Evolutionary conservation across 1,140 invertebrate genomes (phyloP).

Genomic region (Chrysomallon squamiferum): DNA sequence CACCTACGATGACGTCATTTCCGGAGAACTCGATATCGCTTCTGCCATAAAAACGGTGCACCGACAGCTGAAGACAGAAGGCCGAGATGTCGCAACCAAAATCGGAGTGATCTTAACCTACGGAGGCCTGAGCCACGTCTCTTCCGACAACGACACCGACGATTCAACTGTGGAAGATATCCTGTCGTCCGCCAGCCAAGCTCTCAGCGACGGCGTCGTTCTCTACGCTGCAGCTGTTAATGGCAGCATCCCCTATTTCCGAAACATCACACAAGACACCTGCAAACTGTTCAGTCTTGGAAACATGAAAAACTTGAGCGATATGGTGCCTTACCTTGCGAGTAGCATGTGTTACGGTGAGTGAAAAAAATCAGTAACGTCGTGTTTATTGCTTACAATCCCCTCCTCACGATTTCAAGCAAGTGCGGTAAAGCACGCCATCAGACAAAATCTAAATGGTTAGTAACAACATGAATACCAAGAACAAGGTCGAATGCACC

Average conservation of each 20-base stretch:
- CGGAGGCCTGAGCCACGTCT: background rate
- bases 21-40: background rate
- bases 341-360: background rate
- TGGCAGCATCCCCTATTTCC: background rate
- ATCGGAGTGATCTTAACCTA: background rate
- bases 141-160: background rate
- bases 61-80: background rate
- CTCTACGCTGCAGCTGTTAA: background rate
- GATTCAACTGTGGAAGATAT: background rate
- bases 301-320: background rate
- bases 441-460: too few species aligned
- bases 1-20: background rate
- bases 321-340: background rate
- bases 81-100: background rate
- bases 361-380: too few species aligned
- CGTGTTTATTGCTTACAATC: too few species aligned
- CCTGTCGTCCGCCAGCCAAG: background rate
- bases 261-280: background rate
- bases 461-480: too few species aligned
- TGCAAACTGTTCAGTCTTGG: conserved; percentile 2
- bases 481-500: too few species aligned
- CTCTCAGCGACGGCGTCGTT: background rate
- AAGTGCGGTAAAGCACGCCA: too few species aligned
- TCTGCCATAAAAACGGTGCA: background rate
- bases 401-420: too few species aligned